Evolutionary conservation across 2,113 vertebrate genomes (phyloP).

Genomic region (Pluvialis apricaria): DNA sequence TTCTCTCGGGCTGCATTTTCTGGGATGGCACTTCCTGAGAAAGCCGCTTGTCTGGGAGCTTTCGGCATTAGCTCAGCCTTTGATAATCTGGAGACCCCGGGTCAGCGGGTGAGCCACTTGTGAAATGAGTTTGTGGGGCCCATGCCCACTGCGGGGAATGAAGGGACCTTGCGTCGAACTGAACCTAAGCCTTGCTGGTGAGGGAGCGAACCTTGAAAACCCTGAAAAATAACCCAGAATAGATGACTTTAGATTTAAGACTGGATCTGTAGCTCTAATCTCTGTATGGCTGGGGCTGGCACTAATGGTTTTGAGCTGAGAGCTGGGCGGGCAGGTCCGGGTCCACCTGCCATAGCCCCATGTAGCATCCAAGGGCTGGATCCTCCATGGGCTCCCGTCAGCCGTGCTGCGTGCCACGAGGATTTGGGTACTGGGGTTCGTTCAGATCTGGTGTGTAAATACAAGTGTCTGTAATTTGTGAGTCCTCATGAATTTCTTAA

Average conservation of each 20-base stretch:
- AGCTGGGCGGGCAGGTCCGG: no score
- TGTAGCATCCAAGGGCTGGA: neutral
- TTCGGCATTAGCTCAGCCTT: neutral
- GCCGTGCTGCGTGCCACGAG: neutral
- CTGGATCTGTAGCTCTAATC: neutral
- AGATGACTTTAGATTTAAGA: neutral
- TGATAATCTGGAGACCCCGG: neutral
- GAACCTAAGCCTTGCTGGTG: neutral
- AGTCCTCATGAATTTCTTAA: neutral
- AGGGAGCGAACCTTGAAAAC: neutral
- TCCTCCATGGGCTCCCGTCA: neutral
- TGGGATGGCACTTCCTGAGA: neutral
- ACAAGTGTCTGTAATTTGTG: fast-evolving
- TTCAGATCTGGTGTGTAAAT: neutral
- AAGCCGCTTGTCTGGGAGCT: neutral
- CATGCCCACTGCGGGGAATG: fast-evolving
- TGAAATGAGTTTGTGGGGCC: neutral
- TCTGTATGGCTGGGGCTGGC: neutral
- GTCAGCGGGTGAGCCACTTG: neutral
- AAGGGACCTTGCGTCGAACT: neutral
- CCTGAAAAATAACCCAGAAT: neutral
- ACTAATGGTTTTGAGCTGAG: neutral
- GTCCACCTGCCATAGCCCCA: fast-evolving
- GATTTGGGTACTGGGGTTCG: neutral
- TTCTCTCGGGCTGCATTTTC: neutral